Evolutionary conservation across 2,113 vertebrate genomes (phyloP), one percentile per base, ranked within the genome.

Genomic region (Myxocyprinus asiaticus): DNA sequence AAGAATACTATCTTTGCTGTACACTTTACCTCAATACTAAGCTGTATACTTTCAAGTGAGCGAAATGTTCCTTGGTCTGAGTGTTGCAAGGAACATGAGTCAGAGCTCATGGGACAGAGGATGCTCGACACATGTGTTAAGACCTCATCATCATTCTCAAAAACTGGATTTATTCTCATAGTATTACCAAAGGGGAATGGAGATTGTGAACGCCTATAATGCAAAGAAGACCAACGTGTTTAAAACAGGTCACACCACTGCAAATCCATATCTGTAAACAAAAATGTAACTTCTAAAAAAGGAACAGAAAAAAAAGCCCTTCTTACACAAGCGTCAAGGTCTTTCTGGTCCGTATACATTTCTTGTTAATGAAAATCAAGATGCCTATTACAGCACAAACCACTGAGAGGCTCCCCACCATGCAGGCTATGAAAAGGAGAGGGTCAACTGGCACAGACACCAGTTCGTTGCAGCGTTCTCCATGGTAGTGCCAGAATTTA

Each of bases 251-350:
- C 9, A 17, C 8, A 17, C 6, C 14, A 77, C 4, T 72, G 51
- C 53, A 66, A 6, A 14, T 66, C 44, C 75, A 17, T 42, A 10
- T 62, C 4, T 62, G 14, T 77, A 11, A 47, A 67, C 43, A 66
- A 42, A 22, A 17, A 8, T 7, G 10, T n/a, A 58, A 17, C 4
- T 33, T 4, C 55, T 44, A 70, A 14, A 14, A n/a, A 73, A 64
- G 59, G 43, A 62, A 10, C 83, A 53, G 6, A n/a, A 75, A 77
- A 48, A 61, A 68, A 70, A 70, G 7, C 0, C 5, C 0, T 76
- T 85, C 95, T 95, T 94, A 96, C 94, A 93, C 91, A 82, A 94
- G 85, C 14, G 93, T 88, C 76, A 91, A 84, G 72, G 86, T 90
- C 89, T 92, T 93, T 90, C 89, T 93, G 87, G 82, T 86, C 78